Base-by-base conservation (phyloP, 2,888 invertebrate species). In the Drosophila neoperkinsi region DNA sequence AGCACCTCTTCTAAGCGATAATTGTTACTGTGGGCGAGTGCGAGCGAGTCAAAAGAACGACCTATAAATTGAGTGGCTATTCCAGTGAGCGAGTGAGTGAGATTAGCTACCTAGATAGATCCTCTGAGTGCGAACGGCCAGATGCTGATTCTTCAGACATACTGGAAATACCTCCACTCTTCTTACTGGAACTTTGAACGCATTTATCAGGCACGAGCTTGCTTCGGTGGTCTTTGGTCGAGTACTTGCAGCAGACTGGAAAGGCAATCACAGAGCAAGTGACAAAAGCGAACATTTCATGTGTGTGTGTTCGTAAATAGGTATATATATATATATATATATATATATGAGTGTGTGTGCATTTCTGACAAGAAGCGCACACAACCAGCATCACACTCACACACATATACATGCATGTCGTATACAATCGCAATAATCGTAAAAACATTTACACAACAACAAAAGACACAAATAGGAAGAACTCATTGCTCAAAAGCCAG, bases 81-180 rank as follows among this genome's bases (percentile, higher is more conserved):
- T 25, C 51, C 36, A 46, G 36, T 34, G 13, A 10, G 3, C 0
- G 3, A 31, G n/a, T 25, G 5, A 52, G 10, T 33, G 6, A 38
- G 34, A 31, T 49, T 28, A 56, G 46, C 58, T 59, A 86, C 86
- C 88, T 86, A 57, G 77, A 72, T 50, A 79, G 57, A 64, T 89
- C 82, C 71, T 81, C 83, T 11, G 85, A 89, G 64, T 81, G 76
- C 16, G 88, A 88, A 60, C 76, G 86, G 41, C 56, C 84, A 69
- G 80, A 86, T 62, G 82, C 74, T 58, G 81, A 88, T 70, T 79
- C 79, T 72, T 83, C 84, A 72, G 91, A 90, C 90, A 90, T 90
- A 72, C 79, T 69, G 51, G 25, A 46, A 25, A 46, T 25, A 25
- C 60, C 57, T 25, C 49, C 46, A 64, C 61, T 55, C 59, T 71